phyloP scores from a whole-genome alignment of 2,888 invertebrate species.

The Spilosoma lubricipeda region DNA sequence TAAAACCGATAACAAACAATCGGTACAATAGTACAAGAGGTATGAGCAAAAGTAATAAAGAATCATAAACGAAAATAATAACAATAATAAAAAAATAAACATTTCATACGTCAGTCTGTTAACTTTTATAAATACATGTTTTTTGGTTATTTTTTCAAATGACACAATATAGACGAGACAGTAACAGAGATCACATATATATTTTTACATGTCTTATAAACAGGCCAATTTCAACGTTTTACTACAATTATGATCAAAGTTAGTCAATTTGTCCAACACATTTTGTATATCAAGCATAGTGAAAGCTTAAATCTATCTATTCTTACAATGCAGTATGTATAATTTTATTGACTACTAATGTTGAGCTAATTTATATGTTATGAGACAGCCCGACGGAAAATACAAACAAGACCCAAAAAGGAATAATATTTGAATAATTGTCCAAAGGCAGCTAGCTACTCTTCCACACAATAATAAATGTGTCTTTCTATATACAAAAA shows the following conservation, averaged over 20 bases:
- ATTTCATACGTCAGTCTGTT: conserved; percentile 49
- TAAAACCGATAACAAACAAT: conserved; percentile 14
- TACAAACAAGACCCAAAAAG: not conserved
- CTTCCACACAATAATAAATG: conserved; percentile 8
- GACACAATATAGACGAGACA: conserved; percentile 46
- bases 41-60: conserved; percentile 19
- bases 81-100: conserved; percentile 40
- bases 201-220: conserved; percentile 14
- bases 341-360: not conserved
- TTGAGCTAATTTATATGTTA: not conserved
- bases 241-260: not conserved
- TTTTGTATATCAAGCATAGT: not conserved
- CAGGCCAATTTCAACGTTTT: not conserved
- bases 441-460: not conserved
- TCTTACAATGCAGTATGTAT: not conserved
- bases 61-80: conserved; percentile 40
- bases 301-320: conserved; percentile 1
- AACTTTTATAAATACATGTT: conserved; percentile 42
- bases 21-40: conserved; percentile 40
- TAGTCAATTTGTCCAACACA: conserved; percentile 1
- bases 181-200: conserved; percentile 49
- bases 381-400: not conserved
- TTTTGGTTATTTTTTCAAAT: conserved; percentile 46
- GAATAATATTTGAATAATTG: conserved; percentile 3
- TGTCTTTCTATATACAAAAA: conserved; percentile 39